Base-by-base conservation (phyloP, 1,140 invertebrate genomes). In the Cyclina sinensis region DNA sequence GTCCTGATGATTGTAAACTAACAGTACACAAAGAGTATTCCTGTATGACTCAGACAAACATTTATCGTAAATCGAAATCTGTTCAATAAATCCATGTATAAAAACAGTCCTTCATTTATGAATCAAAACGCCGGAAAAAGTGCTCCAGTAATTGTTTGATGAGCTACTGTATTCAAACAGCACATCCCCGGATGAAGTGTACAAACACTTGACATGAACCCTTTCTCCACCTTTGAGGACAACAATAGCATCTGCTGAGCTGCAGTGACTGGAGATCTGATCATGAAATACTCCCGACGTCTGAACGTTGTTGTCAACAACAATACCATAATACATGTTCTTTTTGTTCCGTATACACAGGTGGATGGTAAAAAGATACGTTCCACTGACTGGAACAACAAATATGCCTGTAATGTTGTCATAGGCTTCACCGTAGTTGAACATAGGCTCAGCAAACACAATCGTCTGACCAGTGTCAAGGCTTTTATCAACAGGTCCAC, bases 361-460 rank as follows among this genome's bases (percentile, higher is more conserved):
- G 14, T 74, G 70, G 16, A 74, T 27, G 7, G 70, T 74, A 21
- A 74, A 74, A 37, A 74, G 70, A 43, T 74, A 68, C 12, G 65
- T 16, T 16, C 65, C 65, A 24, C 30, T 12, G 11, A 68, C 65
- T 7, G 65, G 65, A 4, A 21, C 65, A 4, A 16, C 3, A 21
- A 68, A 68, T 30, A 68, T 68, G 4, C 65, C 65, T 24, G 70
- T 74, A 14, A 24, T 43, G n/a, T 74, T 74, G 30, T 74, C 70
- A 30, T 74, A 74, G 5, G 24, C 70, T 24, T 21, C 43, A 3
- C 70, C 70, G 16, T 74, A 39, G 70, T 74, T 74, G 7, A 39
- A 43, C 37, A 74, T 39, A 4, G 32, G 7, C 5, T 74, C 70
- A 24, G 24, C 43, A 35, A 74, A 74, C 1, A 74, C 39, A 18